phyloP scores from a whole-genome alignment of 2,888 invertebrate genomes.

The Phania funesta region DNA sequence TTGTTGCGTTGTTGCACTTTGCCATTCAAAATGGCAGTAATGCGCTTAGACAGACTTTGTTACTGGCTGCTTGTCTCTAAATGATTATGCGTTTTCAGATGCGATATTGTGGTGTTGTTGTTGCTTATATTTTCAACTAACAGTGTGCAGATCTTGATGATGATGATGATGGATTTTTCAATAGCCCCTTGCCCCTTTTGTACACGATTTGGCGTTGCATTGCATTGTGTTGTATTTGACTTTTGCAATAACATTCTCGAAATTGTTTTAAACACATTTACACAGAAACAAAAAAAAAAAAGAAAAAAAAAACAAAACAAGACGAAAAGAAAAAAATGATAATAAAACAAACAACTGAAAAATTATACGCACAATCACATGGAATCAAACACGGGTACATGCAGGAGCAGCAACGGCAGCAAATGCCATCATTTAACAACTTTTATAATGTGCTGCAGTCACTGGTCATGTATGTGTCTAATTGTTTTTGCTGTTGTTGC shows the following conservation, averaged over 20 bases:
- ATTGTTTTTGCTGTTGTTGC: constrained; percentile 19
- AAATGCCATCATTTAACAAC: constrained; percentile 46
- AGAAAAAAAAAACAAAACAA: too few relatives aligned
- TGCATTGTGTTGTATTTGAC: background rate
- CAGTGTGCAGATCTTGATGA: constrained; percentile 39
- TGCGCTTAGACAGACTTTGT: constrained; percentile 40
- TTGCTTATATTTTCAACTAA: constrained; percentile 24
- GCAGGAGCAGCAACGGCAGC: constrained; percentile 28
- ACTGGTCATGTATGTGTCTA: background rate
- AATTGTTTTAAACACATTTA: constrained; percentile 76
- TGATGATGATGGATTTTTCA: constrained; percentile 65
- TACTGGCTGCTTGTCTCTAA: constrained; percentile 43
- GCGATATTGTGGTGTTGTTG: background rate
- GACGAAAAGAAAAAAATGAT: constrained; percentile 4
- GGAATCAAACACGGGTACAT: constrained; percentile 14
- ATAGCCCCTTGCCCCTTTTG: constrained; percentile 59
- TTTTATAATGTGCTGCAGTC: constrained; percentile 52
- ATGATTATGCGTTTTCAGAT: constrained; percentile 61
- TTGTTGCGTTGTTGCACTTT: constrained; percentile 60
- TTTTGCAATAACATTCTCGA: constrained; percentile 74
- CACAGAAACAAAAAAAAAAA: constrained; percentile 73
- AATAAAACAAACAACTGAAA: constrained; percentile 46
- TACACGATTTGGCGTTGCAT: constrained; percentile 22
- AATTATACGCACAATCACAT: constrained; percentile 63
- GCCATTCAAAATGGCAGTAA: constrained; percentile 65